Percentiles rank a stretch among this genome's conserved stretches.
Conservation (phyloP, 2,113 vertebrate species). For the Pterocles orientalis region DNA sequence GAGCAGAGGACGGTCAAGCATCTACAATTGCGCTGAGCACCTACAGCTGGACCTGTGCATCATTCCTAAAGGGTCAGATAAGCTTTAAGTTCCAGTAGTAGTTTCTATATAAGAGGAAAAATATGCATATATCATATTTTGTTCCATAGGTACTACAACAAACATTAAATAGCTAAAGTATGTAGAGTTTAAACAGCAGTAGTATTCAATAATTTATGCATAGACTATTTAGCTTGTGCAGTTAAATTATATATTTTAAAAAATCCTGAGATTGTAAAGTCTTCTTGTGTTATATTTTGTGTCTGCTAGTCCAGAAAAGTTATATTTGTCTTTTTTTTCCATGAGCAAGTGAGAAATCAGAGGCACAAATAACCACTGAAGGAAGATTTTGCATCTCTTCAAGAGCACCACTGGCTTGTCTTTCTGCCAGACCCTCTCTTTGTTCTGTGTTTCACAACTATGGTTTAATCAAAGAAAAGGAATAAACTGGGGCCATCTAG, state of each 20-base stretch:
- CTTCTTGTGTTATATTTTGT: neutral
- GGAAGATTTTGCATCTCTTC: neutral
- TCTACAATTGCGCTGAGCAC: neutral
- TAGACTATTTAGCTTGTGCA: neutral
- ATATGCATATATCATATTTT: rapidly evolving
- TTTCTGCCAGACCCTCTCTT: neutral
- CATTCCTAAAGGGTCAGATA: neutral
- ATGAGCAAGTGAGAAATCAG: neutral
- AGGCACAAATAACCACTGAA: neutral
- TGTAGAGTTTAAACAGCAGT: neutral
- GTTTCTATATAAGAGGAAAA: neutral
- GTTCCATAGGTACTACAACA: neutral
- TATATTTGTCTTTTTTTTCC: neutral
- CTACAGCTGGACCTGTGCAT: neutral
- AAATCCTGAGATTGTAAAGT: neutral
- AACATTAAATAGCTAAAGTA: neutral
- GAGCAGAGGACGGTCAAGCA: neutral
- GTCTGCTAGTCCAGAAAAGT: neutral
- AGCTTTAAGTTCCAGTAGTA: neutral
- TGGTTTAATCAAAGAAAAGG: slow-evolving; percentile 17
- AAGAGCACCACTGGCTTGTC: neutral
- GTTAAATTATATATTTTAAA: neutral
- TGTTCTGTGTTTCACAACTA: neutral
- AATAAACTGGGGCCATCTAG: neutral
- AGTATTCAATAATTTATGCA: neutral